Conservation (phyloP, 2,888 invertebrate genomes). For the Biston betularia region DNA sequence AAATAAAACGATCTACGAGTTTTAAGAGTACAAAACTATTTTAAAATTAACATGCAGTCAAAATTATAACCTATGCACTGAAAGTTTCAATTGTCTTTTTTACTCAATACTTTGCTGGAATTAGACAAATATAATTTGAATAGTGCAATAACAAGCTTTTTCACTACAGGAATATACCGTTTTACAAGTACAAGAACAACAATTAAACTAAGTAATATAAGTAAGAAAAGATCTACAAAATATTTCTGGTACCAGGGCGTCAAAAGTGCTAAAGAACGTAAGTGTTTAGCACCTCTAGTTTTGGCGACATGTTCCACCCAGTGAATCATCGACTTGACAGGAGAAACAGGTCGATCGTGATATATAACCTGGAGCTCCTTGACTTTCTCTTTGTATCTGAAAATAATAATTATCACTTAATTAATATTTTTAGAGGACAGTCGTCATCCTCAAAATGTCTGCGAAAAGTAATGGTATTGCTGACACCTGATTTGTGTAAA, state of each 20-base stretch:
- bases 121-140: background rate
- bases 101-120: background rate
- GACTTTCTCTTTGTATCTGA: conserved; percentile 58
- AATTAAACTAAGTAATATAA: background rate
- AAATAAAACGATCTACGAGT: too few relatives aligned
- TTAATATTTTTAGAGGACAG: too few relatives aligned
- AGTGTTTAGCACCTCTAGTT: conserved; percentile 61
- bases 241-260: conserved; percentile 63
- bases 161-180: background rate
- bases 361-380: conserved; percentile 61
- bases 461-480: too few relatives aligned
- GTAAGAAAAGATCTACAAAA: conserved; percentile 58
- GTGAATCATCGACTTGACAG: conserved; percentile 58
- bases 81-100: background rate
- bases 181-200: background rate
- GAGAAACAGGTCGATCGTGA: conserved; percentile 59
- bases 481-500: background rate
- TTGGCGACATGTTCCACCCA: conserved; percentile 67
- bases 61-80: too few relatives aligned
- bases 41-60: too few relatives aligned
- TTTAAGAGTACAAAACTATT: too few relatives aligned
- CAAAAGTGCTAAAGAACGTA: conserved; percentile 60
- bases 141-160: background rate
- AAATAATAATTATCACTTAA: background rate
- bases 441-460: too few relatives aligned